Evolutionary conservation across 1,140 invertebrate species (phyloP).

Genomic region (Solenopsis invicta): DNA sequence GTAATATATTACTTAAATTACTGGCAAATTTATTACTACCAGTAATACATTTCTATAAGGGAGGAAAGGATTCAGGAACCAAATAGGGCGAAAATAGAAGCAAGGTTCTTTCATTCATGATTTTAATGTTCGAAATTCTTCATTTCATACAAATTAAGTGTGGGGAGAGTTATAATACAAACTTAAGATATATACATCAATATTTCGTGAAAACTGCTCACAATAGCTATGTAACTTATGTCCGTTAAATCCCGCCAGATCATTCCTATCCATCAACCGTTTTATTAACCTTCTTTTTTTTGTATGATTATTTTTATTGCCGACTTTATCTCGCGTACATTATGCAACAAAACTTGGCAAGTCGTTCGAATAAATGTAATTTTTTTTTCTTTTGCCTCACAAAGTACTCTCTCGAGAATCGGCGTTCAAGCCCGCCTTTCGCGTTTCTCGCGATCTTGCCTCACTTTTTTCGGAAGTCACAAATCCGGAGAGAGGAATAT

Average conservation of each 20-base stretch:
- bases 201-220: conserved; percentile 83
- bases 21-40: no score
- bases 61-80: background rate
- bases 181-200: conserved; percentile 86
- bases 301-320: conserved; percentile 65
- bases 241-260: conserved; percentile 81
- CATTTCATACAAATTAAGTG: conserved; percentile 86
- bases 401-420: conserved; percentile 71
- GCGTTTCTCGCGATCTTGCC: background rate
- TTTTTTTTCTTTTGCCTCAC: conserved; percentile 64
- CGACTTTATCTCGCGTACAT: conserved; percentile 70
- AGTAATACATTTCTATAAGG: no score
- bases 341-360: conserved; percentile 84
- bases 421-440: conserved; percentile 65
- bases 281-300: conserved; percentile 53
- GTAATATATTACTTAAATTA: no score
- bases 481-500: conserved; percentile 6
- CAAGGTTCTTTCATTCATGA: conserved; percentile 78
- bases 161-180: conserved; percentile 85
- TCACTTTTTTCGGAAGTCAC: conserved; percentile 3
- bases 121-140: conserved; percentile 85
- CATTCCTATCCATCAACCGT: conserved; percentile 72
- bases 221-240: conserved; percentile 81
- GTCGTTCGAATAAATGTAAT: conserved; percentile 83
- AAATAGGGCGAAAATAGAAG: background rate